Evolutionary conservation across 2,888 invertebrate species (phyloP).

Genomic region (Leptinotarsa rubiginosa): DNA sequence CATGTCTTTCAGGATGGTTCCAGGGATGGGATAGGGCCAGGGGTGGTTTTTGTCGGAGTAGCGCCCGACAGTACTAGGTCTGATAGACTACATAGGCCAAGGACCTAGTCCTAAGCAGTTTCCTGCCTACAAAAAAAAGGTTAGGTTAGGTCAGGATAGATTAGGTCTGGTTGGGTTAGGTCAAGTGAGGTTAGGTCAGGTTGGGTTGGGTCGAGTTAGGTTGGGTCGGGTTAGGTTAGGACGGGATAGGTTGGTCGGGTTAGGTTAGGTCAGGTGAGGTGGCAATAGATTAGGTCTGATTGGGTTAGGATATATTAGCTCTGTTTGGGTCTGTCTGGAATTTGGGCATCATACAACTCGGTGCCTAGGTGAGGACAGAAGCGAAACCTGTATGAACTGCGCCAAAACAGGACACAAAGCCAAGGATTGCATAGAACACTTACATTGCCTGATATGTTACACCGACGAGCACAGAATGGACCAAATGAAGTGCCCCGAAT

Average conservation of each 20-base stretch:
- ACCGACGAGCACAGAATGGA: neutral
- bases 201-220: no score
- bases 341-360: slow-evolving; percentile 1
- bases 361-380: neutral
- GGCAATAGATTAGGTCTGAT: no score
- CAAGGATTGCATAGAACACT: neutral
- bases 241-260: no score
- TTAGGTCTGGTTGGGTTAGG: slow-evolving; percentile 13
- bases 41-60: no score
- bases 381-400: slow-evolving; percentile 13
- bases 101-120: no score
- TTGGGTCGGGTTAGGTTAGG: no score
- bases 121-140: slow-evolving; percentile 24
- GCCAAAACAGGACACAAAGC: neutral
- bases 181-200: no score
- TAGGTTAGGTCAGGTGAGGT: no score
- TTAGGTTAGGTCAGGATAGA: slow-evolving; percentile 33
- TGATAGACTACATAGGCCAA: no score
- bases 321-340: neutral
- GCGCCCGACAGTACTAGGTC: no score
- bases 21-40: no score
- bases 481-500: neutral
- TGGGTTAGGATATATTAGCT: no score
- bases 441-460: neutral
- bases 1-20: neutral